Base-by-base conservation (phyloP, 2,797 vertebrate genomes). In the Eospalax fontanierii region DNA sequence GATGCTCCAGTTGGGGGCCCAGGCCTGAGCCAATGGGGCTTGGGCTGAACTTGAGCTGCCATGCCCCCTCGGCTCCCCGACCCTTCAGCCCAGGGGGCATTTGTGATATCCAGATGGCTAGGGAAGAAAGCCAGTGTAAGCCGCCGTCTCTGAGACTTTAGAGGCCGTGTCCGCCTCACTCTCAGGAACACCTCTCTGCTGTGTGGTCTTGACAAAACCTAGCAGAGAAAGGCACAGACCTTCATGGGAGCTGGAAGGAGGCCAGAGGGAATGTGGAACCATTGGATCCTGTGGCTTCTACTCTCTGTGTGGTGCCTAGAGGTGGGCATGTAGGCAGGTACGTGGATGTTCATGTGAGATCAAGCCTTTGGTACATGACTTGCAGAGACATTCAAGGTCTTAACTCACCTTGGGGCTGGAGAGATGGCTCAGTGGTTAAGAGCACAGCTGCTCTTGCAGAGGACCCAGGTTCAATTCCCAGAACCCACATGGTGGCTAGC, bases 21-120 rank as follows among this genome's bases (percentile, higher is more conserved):
- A 26, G 0, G 0, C 5, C 19, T 2, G 4, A 19, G 18, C 40
- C 30, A 9, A 0, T 0, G 1, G 22, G 24, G 28, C 46, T 11
- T 0, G 2, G 46, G 61, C 61, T 71, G 54, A 30, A 22, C 21
- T 38, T 75, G n/a, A 30, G 50, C 54, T 22, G 4, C 70, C 24
- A 2, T 18, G 38, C 12, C 14, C 50, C 50, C 82, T 8, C 21
- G 21, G 26, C 33, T 15, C 43, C 35, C 8, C 2, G 11, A 16
- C 15, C 61, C 33, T n/a, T 40, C 46, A 15, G 10, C 40, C 14
- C 57, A 59, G 26, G 4, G 14, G 10, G 12, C n/a, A 35, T 22
- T 54, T n/a, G 19, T 54, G 7, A 33, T 14, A 14, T 3, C 46
- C 35, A 0, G 0, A 15, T 7, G 19, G 59, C 15, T 3, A 22